These are phyloP conservation scores for Amblyopsis rosae DNA, from an alignment of 2,113 vertebrate species.

Conservation along the genomic window DNA sequence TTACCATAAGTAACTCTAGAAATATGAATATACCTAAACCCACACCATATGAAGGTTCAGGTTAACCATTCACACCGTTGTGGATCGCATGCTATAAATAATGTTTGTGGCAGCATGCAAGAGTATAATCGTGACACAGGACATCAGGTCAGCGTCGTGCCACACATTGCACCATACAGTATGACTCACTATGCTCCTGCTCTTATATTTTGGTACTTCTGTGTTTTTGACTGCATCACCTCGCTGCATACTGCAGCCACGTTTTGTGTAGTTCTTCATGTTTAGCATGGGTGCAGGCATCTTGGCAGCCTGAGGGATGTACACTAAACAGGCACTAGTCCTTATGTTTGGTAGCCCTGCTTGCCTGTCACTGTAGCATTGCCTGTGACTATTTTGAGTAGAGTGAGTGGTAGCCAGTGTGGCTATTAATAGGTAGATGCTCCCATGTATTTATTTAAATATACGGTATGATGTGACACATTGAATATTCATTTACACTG, in stretches of 20 bases:
- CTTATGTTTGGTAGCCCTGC: constrained; percentile 16
- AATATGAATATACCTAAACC: no score
- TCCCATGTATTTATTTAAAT: no score
- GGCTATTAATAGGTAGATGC: neutral
- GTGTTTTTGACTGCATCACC: neutral
- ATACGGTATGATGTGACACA: no score
- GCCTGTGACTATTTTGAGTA: neutral
- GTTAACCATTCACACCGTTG: no score
- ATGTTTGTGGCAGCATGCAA: no score
- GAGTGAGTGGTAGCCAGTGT: neutral
- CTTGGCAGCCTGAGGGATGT: constrained; percentile 17
- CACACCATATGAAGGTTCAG: no score
- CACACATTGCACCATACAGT: no score
- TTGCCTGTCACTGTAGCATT: constrained; percentile 4
- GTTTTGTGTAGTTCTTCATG: constrained; percentile 10
- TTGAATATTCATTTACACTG: no score
- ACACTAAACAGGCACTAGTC: constrained; percentile 7
- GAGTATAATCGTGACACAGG: no score
- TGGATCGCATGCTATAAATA: no score
- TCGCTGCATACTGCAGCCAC: constrained; percentile 4
- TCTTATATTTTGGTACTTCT: neutral
- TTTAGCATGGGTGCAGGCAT: constrained; percentile 16
- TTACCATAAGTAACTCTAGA: no score
- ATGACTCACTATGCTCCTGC: neutral
- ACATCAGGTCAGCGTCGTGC: no score